Conservation (phyloP, 2,113 vertebrate genomes). For the Scortum barcoo region DNA sequence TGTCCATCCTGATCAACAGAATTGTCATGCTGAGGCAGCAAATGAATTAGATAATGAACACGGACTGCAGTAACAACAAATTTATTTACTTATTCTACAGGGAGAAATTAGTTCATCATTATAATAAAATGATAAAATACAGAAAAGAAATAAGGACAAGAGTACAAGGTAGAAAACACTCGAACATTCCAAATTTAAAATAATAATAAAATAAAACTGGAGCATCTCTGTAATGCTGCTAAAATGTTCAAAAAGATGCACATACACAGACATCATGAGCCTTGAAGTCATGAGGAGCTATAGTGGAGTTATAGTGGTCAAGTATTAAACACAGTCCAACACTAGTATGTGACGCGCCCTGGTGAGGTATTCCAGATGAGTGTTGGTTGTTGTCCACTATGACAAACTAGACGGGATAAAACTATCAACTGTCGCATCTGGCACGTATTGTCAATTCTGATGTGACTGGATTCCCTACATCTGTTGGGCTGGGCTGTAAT, state of each 20-base stretch:
- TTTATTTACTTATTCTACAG: neutral
- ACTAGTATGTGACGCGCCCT: neutral
- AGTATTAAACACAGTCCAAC: neutral
- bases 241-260: neutral
- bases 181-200: neutral
- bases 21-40: neutral
- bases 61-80: neutral
- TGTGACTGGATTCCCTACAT: too few species aligned
- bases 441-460: too few species aligned
- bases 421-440: too few species aligned
- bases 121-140: neutral
- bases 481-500: too few species aligned
- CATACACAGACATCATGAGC: constrained; percentile 1
- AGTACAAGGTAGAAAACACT: neutral
- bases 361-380: too few species aligned
- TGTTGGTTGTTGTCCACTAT: too few species aligned
- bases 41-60: neutral
- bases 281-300: neutral
- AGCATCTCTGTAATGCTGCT: neutral
- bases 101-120: neutral
- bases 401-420: too few species aligned
- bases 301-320: neutral
- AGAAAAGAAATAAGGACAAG: neutral
- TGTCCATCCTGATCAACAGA: neutral
- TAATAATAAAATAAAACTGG: too few species aligned